Base-by-base conservation (phyloP, 2,797 vertebrate species). In the Molossus alvarezi region DNA sequence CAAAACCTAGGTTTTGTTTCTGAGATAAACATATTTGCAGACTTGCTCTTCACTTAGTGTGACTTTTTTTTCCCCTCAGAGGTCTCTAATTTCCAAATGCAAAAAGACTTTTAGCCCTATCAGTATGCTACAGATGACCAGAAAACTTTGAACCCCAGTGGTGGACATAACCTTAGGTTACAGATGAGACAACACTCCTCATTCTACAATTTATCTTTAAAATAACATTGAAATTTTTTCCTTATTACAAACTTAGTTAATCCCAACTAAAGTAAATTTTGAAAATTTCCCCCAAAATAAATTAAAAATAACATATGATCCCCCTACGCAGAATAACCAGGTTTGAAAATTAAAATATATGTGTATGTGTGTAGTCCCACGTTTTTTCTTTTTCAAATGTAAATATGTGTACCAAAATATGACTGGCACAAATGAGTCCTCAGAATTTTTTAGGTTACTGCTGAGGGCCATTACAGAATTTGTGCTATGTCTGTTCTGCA, bases 1-100 rank as follows among this genome's bases (percentile, higher is more conserved):
- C 14, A 88, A 95, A 94, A 27, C 20, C 65, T 79, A 92, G 13
- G 57, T 95, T 96, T 95, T 94, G 15, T 88, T 96, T 57, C 41
- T 79, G 77, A 94, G 18, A 27, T 90, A 79, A 93, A 88, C 17
- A 45, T 95, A 23, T 58, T 88, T 27, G 13, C 27, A 95, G 29
- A 51, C 27, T 91, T 90, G 25, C 11, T 82, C 5, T 79, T 96
- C 57, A 57, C 55, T 90, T 65, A 79, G 5, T 69, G 60, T 92
- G 65, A 89, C 76, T 51, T 94, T 53, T 53, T 82, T 83, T 65
- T 37, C 65, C 62, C n/a, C 55, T 92, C 62, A 12, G 18, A 77
- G 7, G 29, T 76, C 67, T 84, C 76, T 33, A 17, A 41, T 21
- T 93, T 85, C 41, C 33, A 93, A 33, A 29, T 71, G 18, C 29